Base-by-base conservation (phyloP, 2,888 invertebrate species). In the Apantesis nais region DNA sequence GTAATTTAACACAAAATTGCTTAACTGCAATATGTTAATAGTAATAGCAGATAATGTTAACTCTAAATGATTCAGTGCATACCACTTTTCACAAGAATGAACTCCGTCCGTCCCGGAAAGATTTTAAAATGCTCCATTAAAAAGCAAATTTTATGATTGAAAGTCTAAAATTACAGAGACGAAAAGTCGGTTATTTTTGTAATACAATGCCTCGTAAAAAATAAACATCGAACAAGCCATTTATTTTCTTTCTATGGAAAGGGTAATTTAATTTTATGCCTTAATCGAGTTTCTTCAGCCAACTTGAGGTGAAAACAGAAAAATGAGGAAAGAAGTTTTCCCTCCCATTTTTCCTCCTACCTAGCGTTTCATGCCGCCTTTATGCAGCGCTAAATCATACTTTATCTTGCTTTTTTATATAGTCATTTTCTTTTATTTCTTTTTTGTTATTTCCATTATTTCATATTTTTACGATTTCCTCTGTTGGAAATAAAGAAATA, bases 181-280 rank as follows among this genome's bases (percentile, higher is more conserved):
- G 3, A 39, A 62, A 62, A 48, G 25, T 37, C 37, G 16, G 25
- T 67, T 52, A 62, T 62, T 62, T 62, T 12, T 62, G 34, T 7
- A 48, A 34, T 34, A 68, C 68, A 63, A 63, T 68, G 29, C 41
- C 58, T 31, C 19, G 44, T 55, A 58, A 69, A 64, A 52, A 60
- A 60, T 64, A 60, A 69, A 69, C 25, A 69, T 58, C 44, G 41
- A 37, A 29, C 12, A 29, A 41, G 41, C 39, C 39, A 9, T n/a
- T 29, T 66, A 66, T 58, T 62, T 62, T 63, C 52, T 37, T 68
- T 63, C 63, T 55, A 41, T 63, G 68, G 75, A 79, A 76, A 76
- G 72, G 68, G 78, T 75, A 76, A 82, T 80, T 76, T 64, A 74
- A 82, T 82, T 82, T 74, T 75, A 74, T 62, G 39, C 65, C 68